phyloP scores from a whole-genome alignment of 2,888 invertebrate species.

The Napeogenes sylphis region DNA sequence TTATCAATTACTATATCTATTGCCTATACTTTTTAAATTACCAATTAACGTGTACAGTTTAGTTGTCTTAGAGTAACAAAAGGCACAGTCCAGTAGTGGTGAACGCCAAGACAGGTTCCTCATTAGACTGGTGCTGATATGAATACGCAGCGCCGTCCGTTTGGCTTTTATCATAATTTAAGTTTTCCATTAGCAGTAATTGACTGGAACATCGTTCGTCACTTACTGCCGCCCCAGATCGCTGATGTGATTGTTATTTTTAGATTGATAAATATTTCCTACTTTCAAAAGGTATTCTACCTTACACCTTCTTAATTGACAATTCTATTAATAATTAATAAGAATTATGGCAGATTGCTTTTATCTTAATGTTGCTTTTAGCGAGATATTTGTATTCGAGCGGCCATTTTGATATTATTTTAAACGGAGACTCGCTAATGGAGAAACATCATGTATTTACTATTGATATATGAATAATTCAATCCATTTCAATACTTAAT shows the following conservation, averaged over 20 bases:
- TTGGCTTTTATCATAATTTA: constrained; percentile 78
- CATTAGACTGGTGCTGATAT: constrained; percentile 35
- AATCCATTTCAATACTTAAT: constrained; percentile 42
- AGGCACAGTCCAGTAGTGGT: neutral
- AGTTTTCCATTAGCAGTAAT: constrained; percentile 77
- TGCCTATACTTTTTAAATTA: too few species aligned
- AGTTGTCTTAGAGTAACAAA: too few species aligned
- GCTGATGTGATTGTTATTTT: constrained; percentile 68
- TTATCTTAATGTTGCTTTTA: constrained; percentile 74
- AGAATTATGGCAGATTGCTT: constrained; percentile 70
- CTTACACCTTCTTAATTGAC: constrained; percentile 69
- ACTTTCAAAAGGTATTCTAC: constrained; percentile 62
- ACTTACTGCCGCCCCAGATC: constrained; percentile 67
- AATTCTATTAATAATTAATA: constrained; percentile 73
- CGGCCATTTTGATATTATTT: constrained; percentile 67
- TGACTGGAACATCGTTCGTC: constrained; percentile 77
- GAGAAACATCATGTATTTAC: constrained; percentile 65
- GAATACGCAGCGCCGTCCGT: constrained; percentile 61
- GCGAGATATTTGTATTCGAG: constrained; percentile 67
- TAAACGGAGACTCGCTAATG: constrained; percentile 63
- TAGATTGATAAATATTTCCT: constrained; percentile 72
- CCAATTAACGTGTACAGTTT: too few species aligned
- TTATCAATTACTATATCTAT: too few species aligned
- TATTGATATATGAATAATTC: constrained; percentile 64
- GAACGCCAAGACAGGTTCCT: constrained; percentile 21